phyloP scores from a whole-genome alignment of 2,113 vertebrate genomes.

The Ciconia stormi region DNA sequence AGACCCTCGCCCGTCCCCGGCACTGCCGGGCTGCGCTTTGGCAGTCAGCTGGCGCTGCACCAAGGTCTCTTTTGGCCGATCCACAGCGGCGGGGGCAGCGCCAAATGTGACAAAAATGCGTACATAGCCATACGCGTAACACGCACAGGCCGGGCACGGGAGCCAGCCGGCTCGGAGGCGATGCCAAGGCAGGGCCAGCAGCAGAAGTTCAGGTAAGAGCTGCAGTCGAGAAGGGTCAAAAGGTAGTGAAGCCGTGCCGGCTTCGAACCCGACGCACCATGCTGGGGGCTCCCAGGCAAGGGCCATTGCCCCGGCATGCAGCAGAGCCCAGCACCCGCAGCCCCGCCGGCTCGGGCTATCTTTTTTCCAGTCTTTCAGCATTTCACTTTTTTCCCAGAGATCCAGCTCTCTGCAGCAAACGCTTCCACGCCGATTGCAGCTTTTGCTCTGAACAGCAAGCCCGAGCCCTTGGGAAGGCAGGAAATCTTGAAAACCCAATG shows the following conservation, averaged over 20 bases:
- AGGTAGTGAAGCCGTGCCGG: fast-evolving
- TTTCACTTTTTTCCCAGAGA: background rate
- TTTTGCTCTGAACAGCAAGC: background rate
- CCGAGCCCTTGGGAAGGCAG: background rate
- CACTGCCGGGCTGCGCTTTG: background rate
- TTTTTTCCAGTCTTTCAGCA: no score
- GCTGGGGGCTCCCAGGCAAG: background rate
- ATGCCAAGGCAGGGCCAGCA: background rate
- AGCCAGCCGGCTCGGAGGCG: background rate
- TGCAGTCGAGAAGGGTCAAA: background rate
- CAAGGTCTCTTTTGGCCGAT: background rate
- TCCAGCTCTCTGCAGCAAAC: background rate
- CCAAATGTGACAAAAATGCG: background rate
- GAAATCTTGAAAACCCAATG: background rate
- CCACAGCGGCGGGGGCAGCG: fast-evolving
- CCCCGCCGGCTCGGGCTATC: fast-evolving
- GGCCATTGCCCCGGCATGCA: background rate
- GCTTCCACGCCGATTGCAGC: background rate
- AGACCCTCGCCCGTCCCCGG: background rate
- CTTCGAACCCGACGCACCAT: fast-evolving
- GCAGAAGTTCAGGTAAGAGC: background rate
- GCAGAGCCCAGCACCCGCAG: background rate
- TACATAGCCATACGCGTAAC: fast-evolving
- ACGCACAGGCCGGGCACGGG: background rate
- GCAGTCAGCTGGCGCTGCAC: background rate